A percentile compares a stretch with the other conserved stretches of the same genome.
These are phyloP conservation scores for Ophion obscuratus DNA, from an alignment of 2,888 invertebrate species.

Conservation along the genomic window DNA sequence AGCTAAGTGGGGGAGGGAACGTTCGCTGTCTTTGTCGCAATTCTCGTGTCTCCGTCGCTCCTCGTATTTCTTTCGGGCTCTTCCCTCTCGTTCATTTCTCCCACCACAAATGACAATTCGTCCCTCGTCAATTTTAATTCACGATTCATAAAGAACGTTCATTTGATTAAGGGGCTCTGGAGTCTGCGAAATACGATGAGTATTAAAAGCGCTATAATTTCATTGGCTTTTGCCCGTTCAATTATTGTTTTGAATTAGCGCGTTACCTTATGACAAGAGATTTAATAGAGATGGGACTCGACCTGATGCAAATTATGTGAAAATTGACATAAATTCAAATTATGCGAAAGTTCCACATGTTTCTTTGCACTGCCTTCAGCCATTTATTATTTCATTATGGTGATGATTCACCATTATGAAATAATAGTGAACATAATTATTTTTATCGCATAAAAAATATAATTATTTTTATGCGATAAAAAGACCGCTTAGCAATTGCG, in stretches of 20 bases:
- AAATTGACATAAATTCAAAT: background rate
- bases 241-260: background rate
- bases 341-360: background rate
- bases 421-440: too few relatives aligned
- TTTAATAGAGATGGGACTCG: background rate
- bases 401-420: too few relatives aligned
- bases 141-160: conserved; percentile 43
- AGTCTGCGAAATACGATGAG: conserved; percentile 17
- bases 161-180: conserved; percentile 36
- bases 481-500: too few relatives aligned
- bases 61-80: background rate
- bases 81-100: background rate
- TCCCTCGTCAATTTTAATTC: conserved; percentile 55
- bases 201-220: conserved; percentile 22
- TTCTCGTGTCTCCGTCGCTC: conserved; percentile 22
- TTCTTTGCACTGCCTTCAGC: background rate
- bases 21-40: conserved; percentile 21
- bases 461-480: too few relatives aligned
- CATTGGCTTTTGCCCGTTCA: conserved; percentile 2
- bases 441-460: too few relatives aligned
- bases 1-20: conserved; percentile 43
- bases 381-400: background rate
- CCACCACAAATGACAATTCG: conserved; percentile 38
- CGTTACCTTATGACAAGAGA: background rate
- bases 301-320: background rate